Conservation (phyloP, 2,888 invertebrate genomes). For the Andrena camellia region DNA sequence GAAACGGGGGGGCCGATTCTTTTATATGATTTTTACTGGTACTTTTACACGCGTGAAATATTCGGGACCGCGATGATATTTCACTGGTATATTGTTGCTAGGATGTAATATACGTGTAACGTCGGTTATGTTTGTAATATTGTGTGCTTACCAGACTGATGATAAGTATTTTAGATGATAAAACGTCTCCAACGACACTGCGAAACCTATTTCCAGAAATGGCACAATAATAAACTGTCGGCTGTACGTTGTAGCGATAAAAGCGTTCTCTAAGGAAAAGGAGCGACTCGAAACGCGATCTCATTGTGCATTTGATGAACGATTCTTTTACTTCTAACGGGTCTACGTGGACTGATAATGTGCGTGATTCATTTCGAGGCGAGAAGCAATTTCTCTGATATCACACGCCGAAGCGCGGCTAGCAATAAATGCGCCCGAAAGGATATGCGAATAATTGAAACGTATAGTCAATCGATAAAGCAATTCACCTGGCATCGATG, state of each 20-base stretch:
- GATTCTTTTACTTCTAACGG: conserved; percentile 38
- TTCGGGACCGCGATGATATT: conserved; percentile 12
- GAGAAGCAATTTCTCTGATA: conserved; percentile 58
- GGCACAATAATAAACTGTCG: conserved; percentile 40
- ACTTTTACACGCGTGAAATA: conserved; percentile 33
- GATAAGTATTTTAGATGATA: conserved; percentile 30
- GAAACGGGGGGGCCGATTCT: neutral
- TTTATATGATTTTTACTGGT: conserved; percentile 39
- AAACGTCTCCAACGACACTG: conserved; percentile 13
- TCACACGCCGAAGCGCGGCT: conserved; percentile 49
- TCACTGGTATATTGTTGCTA: conserved; percentile 50
- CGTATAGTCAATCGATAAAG: neutral
- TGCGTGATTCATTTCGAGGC: conserved; percentile 2
- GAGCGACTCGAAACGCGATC: conserved; percentile 16
- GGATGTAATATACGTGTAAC: conserved; percentile 55
- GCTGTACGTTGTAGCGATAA: conserved; percentile 40
- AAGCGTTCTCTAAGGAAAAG: neutral
- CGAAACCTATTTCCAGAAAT: conserved; percentile 26
- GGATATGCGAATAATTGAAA: neutral
- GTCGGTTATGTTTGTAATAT: conserved; percentile 37
- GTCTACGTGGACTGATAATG: neutral
- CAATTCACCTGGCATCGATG: neutral
- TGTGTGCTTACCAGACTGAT: conserved; percentile 36
- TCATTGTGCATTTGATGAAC: conserved; percentile 31
- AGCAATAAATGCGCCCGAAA: conserved; percentile 48